Evolutionary conservation across 2,797 vertebrate genomes (phyloP).

Genomic region (Arremon brunneinucha): DNA sequence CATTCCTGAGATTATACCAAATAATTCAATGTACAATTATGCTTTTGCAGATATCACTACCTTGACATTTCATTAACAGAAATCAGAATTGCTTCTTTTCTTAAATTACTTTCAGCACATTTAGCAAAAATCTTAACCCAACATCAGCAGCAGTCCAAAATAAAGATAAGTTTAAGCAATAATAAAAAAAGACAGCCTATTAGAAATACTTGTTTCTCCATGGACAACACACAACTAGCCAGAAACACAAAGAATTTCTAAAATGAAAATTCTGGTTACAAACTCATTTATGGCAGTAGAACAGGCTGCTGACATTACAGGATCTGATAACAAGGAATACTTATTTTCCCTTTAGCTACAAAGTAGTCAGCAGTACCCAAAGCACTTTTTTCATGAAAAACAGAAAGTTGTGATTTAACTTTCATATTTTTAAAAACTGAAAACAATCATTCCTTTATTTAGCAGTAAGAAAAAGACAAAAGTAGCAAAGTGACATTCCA

Average conservation of each 20-base stretch:
- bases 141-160: not conserved
- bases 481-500: not conserved
- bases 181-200: not conserved
- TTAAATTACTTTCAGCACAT: not conserved
- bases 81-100: not conserved
- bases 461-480: not conserved
- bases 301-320: not conserved
- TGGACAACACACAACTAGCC: not conserved
- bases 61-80: not conserved
- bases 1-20: accelerated
- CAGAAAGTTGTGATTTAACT: not conserved
- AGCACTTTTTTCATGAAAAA: not conserved
- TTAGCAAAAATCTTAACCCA: not conserved
- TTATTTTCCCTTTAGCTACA: not conserved
- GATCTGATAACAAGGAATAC: not conserved
- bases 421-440: not conserved
- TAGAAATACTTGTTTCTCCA: not conserved
- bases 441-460: not conserved
- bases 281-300: not conserved
- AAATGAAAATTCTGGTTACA: not conserved
- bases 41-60: not conserved
- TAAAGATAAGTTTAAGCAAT: not conserved
- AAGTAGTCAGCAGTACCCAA: not conserved
- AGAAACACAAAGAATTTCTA: not conserved
- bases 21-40: not conserved